Conservation (phyloP, 2,888 invertebrate genomes). For the Nysson spinosus region DNA sequence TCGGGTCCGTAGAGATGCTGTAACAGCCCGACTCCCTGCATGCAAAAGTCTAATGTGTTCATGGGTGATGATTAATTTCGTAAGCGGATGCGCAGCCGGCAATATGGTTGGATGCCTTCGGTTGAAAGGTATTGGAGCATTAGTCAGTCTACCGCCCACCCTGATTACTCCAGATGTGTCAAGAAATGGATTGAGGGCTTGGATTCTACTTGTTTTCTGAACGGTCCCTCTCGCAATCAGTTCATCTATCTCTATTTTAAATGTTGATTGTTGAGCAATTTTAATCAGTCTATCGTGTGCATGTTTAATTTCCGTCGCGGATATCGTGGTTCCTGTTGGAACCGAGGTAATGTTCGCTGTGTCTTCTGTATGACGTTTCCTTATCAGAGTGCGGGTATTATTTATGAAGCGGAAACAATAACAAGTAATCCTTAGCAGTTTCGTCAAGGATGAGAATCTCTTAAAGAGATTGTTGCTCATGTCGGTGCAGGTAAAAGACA, state of each 20-base stretch:
- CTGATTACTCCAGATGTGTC: not conserved
- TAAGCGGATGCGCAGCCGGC: not conserved
- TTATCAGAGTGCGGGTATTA: too few relatives aligned
- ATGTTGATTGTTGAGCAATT: too few relatives aligned
- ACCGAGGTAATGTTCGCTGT: too few relatives aligned
- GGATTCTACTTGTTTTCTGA: not conserved
- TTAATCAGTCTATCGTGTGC: too few relatives aligned
- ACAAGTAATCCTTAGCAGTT: not conserved
- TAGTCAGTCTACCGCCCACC: not conserved
- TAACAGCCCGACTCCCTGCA: not conserved
- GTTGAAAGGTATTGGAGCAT: not conserved
- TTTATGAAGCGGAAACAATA: not conserved
- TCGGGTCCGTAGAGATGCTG: not conserved
- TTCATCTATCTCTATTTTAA: too few relatives aligned
- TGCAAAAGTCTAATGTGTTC: not conserved
- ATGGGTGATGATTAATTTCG: not conserved
- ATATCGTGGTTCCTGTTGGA: not conserved
- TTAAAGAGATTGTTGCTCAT: not conserved
- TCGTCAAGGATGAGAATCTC: not conserved
- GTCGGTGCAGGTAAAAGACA: not conserved
- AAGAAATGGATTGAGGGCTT: not conserved
- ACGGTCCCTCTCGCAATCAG: not conserved
- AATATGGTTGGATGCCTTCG: not conserved
- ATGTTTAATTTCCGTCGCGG: too few relatives aligned
- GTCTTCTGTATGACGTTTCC: too few relatives aligned